Percentiles rank a stretch among this genome's conserved stretches.
Evolutionary conservation across 1,140 invertebrate genomes (phyloP).

Genomic region (Mamestra configurata): DNA sequence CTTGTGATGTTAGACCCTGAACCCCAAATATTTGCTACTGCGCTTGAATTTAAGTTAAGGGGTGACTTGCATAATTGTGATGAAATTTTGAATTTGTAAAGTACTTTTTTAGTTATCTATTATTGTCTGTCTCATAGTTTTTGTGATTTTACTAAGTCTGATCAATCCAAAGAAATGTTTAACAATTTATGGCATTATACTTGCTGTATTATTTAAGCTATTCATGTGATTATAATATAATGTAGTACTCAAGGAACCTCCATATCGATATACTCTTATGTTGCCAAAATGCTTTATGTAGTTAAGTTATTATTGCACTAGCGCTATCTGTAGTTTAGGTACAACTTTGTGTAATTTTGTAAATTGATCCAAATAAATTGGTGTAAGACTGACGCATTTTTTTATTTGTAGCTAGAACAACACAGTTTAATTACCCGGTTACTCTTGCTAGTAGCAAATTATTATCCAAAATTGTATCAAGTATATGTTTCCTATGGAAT

Average conservation of each 20-base stretch:
- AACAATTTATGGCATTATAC: conserved; percentile 21
- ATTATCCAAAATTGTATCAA: background rate
- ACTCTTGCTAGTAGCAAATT: no score
- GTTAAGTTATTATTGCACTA: conserved; percentile 65
- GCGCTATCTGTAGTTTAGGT: conserved; percentile 50
- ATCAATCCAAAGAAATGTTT: conserved; percentile 82
- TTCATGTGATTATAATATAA: conserved; percentile 31
- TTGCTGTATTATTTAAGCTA: conserved; percentile 46
- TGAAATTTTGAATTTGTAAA: background rate
- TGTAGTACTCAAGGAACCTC: conserved; percentile 33
- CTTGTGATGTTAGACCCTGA: background rate
- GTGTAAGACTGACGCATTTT: conserved; percentile 62
- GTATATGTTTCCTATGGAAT: no score
- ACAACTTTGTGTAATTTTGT: conserved; percentile 65
- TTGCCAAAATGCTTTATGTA: conserved; percentile 64
- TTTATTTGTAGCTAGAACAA: no score
- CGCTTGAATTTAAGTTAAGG: background rate
- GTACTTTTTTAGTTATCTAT: conserved; percentile 50
- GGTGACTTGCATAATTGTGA: background rate
- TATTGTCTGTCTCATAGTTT: conserved; percentile 53
- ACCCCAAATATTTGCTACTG: background rate
- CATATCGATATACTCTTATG: conserved; percentile 50
- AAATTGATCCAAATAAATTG: conserved; percentile 65
- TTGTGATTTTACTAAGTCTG: conserved; percentile 83
- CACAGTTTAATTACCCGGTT: background rate